Evolutionary conservation across 1,140 invertebrate species (phyloP).

Genomic region (Marisa cornuarietis): DNA sequence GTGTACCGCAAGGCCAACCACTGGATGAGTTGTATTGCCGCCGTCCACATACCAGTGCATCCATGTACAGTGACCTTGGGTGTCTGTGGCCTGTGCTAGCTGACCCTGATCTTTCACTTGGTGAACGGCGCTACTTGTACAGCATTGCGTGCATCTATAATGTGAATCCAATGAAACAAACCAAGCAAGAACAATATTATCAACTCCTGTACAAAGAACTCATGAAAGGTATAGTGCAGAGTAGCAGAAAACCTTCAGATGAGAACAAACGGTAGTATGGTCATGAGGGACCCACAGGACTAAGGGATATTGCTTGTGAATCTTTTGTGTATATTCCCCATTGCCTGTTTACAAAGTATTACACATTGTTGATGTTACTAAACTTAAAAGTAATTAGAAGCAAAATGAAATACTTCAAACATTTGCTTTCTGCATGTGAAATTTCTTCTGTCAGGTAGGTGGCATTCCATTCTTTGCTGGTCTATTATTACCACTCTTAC

Average conservation of each 20-base stretch:
- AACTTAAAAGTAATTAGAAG: no score
- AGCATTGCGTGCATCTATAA: conserved; percentile 48
- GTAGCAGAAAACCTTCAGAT: no score
- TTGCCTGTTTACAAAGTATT: no score
- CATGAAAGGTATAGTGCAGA: conserved; percentile 32
- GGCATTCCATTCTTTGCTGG: neutral
- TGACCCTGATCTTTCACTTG: conserved; percentile 35
- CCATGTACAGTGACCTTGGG: conserved; percentile 12
- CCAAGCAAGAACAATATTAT: conserved; percentile 45
- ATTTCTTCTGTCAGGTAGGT: neutral
- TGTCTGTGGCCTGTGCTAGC: conserved; percentile 28
- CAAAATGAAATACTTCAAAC: no score
- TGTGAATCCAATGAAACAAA: conserved; percentile 39
- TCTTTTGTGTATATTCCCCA: no score
- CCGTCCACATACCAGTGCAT: neutral
- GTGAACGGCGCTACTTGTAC: conserved; percentile 45
- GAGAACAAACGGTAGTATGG: no score
- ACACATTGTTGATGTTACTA: no score
- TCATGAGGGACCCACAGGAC: no score
- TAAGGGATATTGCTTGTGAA: no score
- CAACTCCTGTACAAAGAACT: conserved; percentile 38
- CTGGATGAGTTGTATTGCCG: conserved; percentile 7
- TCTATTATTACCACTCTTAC: neutral
- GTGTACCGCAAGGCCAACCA: conserved; percentile 23
- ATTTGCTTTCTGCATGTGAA: neutral